Base-by-base conservation (phyloP, 2,797 vertebrate genomes). In the Sebastes kiyomatsui region DNA sequence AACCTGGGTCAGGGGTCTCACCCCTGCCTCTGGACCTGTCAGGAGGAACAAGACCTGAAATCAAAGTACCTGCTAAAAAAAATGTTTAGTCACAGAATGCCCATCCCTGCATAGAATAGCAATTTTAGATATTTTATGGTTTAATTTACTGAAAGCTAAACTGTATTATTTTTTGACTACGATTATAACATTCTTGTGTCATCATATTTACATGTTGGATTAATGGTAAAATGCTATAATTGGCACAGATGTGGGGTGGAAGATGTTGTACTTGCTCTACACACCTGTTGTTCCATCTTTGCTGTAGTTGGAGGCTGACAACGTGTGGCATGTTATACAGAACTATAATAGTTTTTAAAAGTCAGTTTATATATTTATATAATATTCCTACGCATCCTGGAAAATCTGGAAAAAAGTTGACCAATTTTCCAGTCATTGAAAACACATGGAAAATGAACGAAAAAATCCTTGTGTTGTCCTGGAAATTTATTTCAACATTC, bases 1-100 rank as follows among this genome's bases (percentile, higher is more conserved):
- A 80, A 71, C 82, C 78, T 83, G 83, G 33, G 91, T 88, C 87
- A 81, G 83, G 67, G 88, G 80, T 72, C 54, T 84, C 65, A 60
- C 60, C 28, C 22, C 81, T 91, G 84, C 28, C 82, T 86, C 87
- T 52, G 72, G 76, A 88, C 74, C 75, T 81, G n/a, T 87, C 0
- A 25, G 16, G 88, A 91, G 88, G 70, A 87, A 92, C 88, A 92
- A 66, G 1, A 71, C 7, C 14, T 52, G 7, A 67, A 49, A 65
- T 66, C 0, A 11, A 1, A n/a, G 6, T 8, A 79, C 13, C 5
- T 54, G 6, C 62, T 22, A 1, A 59, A n/a, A 32, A 60, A 70
- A 7, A 12, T 27, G 5, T 61, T 35, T 4, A 8, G 6, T 49
- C 23, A 59, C 55, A 3, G 4, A 56, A 2, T 18, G 4, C 13